Conservation (phyloP, 2,888 invertebrate species). For the Cephus nigrinus region DNA sequence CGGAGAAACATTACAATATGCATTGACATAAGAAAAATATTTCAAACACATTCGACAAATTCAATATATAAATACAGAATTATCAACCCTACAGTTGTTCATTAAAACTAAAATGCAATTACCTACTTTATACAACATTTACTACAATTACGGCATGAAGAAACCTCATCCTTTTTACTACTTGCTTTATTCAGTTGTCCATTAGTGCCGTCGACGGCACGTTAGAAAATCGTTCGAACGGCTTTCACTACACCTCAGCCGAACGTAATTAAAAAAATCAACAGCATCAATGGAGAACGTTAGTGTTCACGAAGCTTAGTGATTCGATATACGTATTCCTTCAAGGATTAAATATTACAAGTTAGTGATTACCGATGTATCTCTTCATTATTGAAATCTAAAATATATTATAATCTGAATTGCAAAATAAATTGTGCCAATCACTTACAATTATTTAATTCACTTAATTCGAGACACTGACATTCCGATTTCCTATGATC, state of each 20-base stretch:
- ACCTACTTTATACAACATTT: slow-evolving; percentile 57
- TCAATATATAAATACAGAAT: slow-evolving; percentile 49
- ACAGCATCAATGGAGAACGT: background rate
- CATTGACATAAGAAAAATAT: background rate
- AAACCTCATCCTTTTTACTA: slow-evolving; percentile 38
- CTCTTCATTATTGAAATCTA: background rate
- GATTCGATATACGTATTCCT: background rate
- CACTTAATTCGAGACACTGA: background rate
- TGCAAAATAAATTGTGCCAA: background rate
- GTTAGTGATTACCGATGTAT: background rate
- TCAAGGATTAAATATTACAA: background rate
- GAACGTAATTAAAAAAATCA: background rate
- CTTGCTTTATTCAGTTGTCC: slow-evolving; percentile 49
- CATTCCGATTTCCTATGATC: background rate
- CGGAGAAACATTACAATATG: background rate
- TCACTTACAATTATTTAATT: background rate
- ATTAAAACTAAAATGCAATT: slow-evolving; percentile 48
- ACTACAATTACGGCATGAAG: slow-evolving; percentile 46
- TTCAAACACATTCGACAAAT: slow-evolving; percentile 27
- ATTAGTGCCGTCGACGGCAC: background rate
- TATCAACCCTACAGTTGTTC: slow-evolving; percentile 38
- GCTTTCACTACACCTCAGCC: background rate
- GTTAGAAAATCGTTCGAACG: background rate
- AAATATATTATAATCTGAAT: background rate
- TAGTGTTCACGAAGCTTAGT: too few species aligned